A percentile compares a stretch with the other conserved stretches of the same genome.
Conservation (phyloP, 2,113 vertebrate genomes). For the Monopterus albus region DNA sequence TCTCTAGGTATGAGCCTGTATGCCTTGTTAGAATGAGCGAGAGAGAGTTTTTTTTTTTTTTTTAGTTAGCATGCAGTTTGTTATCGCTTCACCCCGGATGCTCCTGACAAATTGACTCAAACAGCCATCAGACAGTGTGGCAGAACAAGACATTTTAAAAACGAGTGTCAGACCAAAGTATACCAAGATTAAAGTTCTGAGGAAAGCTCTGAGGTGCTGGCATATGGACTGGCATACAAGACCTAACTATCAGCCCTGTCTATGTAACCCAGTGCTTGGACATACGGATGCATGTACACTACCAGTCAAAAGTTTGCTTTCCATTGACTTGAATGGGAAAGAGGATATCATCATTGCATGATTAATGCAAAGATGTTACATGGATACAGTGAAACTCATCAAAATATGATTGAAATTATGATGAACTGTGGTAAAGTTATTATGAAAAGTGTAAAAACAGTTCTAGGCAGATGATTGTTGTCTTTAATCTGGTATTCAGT, state of each 20-base stretch:
- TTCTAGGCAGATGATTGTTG: no score
- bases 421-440: no score
- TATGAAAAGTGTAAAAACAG: no score
- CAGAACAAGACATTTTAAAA: conserved; percentile 72
- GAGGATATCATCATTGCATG: neutral
- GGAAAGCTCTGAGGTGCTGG: conserved; percentile 31
- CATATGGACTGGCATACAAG: conserved; percentile 19
- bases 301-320: no score
- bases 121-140: conserved; percentile 64
- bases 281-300: neutral
- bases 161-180: conserved; percentile 52
- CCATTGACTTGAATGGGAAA: no score
- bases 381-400: no score
- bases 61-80: conserved; percentile 74
- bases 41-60: conserved; percentile 51
- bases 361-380: neutral
- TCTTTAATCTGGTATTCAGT: no score
- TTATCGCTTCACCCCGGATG: conserved; percentile 68
- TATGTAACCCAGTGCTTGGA: neutral
- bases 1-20: conserved; percentile 79
- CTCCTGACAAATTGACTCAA: conserved; percentile 74
- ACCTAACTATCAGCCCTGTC: conserved; percentile 1
- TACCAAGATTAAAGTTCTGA: conserved; percentile 45
- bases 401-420: no score
- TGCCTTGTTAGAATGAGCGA: conserved; percentile 79